These are phyloP conservation scores for Siniperca chuatsi DNA, from an alignment of 2,113 vertebrate species.

Conservation along the genomic window DNA sequence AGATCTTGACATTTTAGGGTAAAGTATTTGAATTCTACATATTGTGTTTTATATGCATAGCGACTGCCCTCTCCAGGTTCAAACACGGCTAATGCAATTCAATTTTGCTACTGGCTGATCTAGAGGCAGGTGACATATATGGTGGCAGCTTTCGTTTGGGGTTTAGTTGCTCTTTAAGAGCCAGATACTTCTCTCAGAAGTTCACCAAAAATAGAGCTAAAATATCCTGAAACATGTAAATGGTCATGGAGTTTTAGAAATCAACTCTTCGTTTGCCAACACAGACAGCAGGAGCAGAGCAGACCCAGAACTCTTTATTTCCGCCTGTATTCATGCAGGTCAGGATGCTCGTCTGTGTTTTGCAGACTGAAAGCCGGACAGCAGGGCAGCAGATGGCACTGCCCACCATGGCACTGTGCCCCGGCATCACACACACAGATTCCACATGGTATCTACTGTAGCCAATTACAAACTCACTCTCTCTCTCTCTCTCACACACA, in stretches of 20 bases:
- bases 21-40: no score
- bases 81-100: no score
- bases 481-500: no score
- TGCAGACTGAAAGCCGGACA: constrained; percentile 27
- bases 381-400: constrained; percentile 65
- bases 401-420: constrained; percentile 25
- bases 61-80: no score
- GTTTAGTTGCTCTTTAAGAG: neutral
- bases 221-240: neutral
- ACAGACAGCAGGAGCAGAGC: constrained; percentile 1
- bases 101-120: no score
- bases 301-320: neutral
- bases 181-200: neutral
- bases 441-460: constrained; percentile 7
- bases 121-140: no score
- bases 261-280: constrained; percentile 1
- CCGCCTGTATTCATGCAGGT: neutral
- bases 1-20: no score
- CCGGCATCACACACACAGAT: neutral
- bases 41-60: no score
- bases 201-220: neutral
- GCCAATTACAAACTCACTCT: constrained; percentile 9
- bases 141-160: no score
- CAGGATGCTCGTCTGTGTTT: constrained; percentile 28
- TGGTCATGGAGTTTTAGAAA: neutral